Percentiles rank a stretch among this genome's conserved stretches.
Conservation (phyloP, 53 echinoderm and acorn worm genomes). For the Antedon mediterranea region DNA sequence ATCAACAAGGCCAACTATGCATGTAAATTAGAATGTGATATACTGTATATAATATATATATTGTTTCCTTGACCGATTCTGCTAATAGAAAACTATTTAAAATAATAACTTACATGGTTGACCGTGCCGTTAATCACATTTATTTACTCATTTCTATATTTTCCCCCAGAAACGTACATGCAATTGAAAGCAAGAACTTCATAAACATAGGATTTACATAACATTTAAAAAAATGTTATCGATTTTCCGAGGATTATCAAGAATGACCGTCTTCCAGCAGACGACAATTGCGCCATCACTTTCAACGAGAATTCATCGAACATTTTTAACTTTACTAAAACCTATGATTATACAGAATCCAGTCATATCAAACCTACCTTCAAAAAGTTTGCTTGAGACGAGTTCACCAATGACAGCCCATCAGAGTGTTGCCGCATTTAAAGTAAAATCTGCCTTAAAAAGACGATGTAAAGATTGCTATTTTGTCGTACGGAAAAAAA, state of each 20-base stretch:
- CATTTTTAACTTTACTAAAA: neutral
- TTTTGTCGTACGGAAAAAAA: constrained; percentile 33
- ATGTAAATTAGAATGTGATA: too few species aligned
- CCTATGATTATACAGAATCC: neutral
- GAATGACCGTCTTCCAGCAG: neutral
- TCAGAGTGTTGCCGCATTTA: constrained; percentile 6
- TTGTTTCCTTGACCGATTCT: too few species aligned
- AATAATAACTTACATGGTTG: too few species aligned
- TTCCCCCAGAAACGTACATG: too few species aligned
- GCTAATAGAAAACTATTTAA: too few species aligned
- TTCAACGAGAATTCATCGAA: neutral
- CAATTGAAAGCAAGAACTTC: too few species aligned
- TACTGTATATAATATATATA: too few species aligned
- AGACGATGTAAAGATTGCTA: constrained; percentile 83
- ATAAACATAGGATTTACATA: too few species aligned
- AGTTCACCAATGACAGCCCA: neutral
- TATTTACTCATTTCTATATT: too few species aligned
- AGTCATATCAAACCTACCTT: neutral
- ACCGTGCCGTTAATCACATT: too few species aligned
- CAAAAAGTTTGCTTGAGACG: neutral
- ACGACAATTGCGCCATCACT: neutral
- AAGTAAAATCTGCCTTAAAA: constrained; percentile 55
- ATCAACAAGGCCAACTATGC: too few species aligned
- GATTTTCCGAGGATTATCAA: neutral
- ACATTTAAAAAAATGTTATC: neutral